These are phyloP conservation scores for Drosophila insularis DNA, from an alignment of 1,140 invertebrate genomes.

Conservation along the genomic window DNA sequence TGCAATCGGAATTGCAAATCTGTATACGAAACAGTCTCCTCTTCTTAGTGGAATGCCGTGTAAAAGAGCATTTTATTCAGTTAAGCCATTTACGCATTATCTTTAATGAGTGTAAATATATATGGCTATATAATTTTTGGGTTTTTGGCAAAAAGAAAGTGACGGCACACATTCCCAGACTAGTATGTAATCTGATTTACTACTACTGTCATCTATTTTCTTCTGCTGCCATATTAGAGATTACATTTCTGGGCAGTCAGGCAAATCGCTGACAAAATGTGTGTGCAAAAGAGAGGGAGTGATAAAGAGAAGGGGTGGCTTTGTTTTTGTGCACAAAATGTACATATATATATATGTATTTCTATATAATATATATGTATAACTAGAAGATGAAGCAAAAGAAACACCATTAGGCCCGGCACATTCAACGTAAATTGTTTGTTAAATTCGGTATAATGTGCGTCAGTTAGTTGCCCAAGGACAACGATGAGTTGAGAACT, in stretches of 20 bases:
- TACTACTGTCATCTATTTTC: slow-evolving; percentile 13
- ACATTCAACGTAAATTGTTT: slow-evolving; percentile 80
- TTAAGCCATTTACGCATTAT: slow-evolving; percentile 7
- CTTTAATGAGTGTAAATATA: slow-evolving; percentile 8
- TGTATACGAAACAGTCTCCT: background rate
- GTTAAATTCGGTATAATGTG: slow-evolving; percentile 81
- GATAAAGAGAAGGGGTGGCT: slow-evolving; percentile 35
- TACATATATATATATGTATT: background rate
- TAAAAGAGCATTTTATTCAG: slow-evolving; percentile 3
- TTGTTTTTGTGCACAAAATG: slow-evolving; percentile 64
- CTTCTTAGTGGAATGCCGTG: too few relatives aligned
- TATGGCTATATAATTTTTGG: background rate
- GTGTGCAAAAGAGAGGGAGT: background rate
- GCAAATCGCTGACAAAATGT: slow-evolving; percentile 17
- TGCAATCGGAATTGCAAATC: background rate
- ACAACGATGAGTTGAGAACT: slow-evolving; percentile 53
- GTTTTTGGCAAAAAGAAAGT: too few relatives aligned
- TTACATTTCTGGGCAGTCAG: slow-evolving; percentile 45
- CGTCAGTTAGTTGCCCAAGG: slow-evolving; percentile 69
- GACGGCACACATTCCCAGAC: background rate
- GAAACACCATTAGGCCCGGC: slow-evolving; percentile 69
- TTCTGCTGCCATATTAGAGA: slow-evolving; percentile 43
- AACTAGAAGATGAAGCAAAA: slow-evolving; percentile 20
- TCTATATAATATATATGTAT: background rate
- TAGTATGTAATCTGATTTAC: slow-evolving; percentile 5